Evolutionary conservation across 2,797 vertebrate species (phyloP), one percentile per base, ranked within the genome.

Genomic region (Arrhamphus sclerolepis): DNA sequence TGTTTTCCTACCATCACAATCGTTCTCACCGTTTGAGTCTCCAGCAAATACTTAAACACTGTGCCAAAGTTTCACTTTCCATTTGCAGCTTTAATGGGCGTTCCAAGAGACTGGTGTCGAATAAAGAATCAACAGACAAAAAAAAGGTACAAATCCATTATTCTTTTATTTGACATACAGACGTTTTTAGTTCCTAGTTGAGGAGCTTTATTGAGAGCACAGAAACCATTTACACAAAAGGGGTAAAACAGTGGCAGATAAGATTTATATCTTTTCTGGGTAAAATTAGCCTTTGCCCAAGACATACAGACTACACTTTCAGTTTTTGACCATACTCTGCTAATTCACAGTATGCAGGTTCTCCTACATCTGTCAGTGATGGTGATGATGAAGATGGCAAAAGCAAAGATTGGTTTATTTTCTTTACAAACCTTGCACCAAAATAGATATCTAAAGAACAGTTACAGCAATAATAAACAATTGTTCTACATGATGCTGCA

Each of bases 111-210:
- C 8, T 18, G 3, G 46, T 10, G 38, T n/a, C 7, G 8, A 43
- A 49, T 40, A 14, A 72, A 46, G 17, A 41, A 75, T 46, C 24
- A 73, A 44, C 61, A 82, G 61, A 80, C 86, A 67, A 79, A 63
- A n/a, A n/a, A n/a, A n/a, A n/a, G 79, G 76, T 93, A 81, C 90
- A 88, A 84, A 93, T 85, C 90, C 88, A 91, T 72, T 92, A 93
- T 89, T 90, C 87, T 95, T 95, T 94, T 87, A 94, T 93, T 93
- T 90, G 86, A 91, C 87, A 86, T 93, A 93, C 89, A 91, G 87
- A 80, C 90, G 86, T 81, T 85, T 89, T 90, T 89, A 83, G 82
- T 89, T 87, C 89, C 81, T 87, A 85, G 82, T 91, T 67, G 80
- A 84, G 86, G 90, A 90, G 87, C 81, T 88, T 90, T 88, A 87